Evolutionary conservation across 2,888 invertebrate species (phyloP).

Genomic region (Mesoligia furuncula): DNA sequence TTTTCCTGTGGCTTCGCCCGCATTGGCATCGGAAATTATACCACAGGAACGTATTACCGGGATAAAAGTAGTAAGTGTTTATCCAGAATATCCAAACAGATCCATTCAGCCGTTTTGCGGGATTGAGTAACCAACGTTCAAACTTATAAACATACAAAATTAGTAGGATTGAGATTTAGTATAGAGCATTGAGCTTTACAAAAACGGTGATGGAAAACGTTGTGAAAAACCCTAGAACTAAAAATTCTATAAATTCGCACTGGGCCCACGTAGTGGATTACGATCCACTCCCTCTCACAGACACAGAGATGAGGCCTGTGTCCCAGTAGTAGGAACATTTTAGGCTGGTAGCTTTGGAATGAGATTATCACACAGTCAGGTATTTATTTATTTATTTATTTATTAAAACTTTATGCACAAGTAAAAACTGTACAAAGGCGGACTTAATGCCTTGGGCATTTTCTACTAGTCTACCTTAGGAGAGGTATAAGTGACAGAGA

Average conservation of each 20-base stretch:
- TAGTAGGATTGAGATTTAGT: not conserved
- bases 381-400: too few species aligned
- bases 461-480: too few species aligned
- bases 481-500: not conserved
- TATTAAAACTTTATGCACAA: too few species aligned
- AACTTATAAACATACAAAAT: too few species aligned
- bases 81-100: not conserved
- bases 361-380: too few species aligned
- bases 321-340: not conserved
- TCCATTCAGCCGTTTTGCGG: too few species aligned
- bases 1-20: not conserved
- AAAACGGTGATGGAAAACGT: not conserved
- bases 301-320: not conserved
- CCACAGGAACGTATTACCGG: not conserved
- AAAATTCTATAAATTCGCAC: too few species aligned
- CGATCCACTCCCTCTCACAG: not conserved
- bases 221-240: not conserved
- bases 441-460: too few species aligned
- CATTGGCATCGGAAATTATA: not conserved
- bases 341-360: not conserved
- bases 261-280: not conserved
- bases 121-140: too few species aligned
- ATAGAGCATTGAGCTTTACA: not conserved
- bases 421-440: too few species aligned
- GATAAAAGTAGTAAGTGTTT: not conserved